phyloP scores from a whole-genome alignment of 2,888 invertebrate genomes.

The Antitype chi region DNA sequence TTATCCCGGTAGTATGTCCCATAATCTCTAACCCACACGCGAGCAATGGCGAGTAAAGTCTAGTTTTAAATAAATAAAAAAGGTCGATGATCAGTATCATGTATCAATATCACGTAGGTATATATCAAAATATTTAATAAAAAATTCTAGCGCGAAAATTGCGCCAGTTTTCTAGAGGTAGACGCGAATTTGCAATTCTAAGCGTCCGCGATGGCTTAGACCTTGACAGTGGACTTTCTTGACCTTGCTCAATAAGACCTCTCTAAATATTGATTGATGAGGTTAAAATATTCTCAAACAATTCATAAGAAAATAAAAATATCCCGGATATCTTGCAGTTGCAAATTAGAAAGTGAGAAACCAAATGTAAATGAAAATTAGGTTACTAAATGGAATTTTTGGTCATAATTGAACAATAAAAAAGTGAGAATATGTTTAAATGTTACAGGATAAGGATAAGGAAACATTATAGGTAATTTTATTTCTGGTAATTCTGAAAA shows the following conservation, averaged over 20 bases:
- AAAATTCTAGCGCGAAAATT: not conserved
- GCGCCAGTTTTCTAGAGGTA: not conserved
- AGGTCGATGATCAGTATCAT: slow-evolving; percentile 4
- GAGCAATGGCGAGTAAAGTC: not conserved
- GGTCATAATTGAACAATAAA: not conserved
- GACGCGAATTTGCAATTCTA: slow-evolving; percentile 68
- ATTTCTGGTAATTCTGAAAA: not conserved
- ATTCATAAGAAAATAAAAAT: not conserved
- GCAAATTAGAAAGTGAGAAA: not conserved
- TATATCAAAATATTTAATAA: not conserved
- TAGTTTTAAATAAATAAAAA: not conserved
- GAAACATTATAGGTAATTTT: not conserved
- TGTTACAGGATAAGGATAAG: not conserved
- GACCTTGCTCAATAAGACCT: slow-evolving; percentile 60
- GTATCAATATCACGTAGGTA: not conserved
- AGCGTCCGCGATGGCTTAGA: slow-evolving; percentile 48
- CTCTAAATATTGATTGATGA: slow-evolving; percentile 19
- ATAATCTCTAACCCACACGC: not conserved
- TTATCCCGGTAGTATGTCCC: not conserved
- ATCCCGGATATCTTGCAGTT: not conserved
- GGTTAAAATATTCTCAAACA: not conserved
- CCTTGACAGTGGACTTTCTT: slow-evolving; percentile 73
- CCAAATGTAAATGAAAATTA: not conserved
- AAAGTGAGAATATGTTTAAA: not conserved
- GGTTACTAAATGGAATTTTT: not conserved